Evolutionary conservation across 1,140 invertebrate genomes (phyloP).

Genomic region (Acyrthosiphon pisum): DNA sequence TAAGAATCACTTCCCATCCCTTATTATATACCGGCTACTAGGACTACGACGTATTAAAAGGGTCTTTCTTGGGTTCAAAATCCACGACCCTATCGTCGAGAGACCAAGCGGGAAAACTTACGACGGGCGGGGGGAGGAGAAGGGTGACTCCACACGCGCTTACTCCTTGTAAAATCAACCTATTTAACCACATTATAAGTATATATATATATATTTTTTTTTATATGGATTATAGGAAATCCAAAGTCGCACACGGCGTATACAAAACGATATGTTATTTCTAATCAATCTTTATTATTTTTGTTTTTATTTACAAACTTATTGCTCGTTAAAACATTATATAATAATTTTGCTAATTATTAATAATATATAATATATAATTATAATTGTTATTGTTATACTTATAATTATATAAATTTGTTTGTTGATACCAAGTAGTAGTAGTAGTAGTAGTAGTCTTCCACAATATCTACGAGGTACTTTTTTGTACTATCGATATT

Average conservation of each 20-base stretch:
- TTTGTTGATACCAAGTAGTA: constrained; percentile 51
- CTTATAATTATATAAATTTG: constrained; percentile 49
- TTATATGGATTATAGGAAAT: background rate
- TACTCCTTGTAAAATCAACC: background rate
- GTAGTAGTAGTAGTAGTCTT: constrained; percentile 52
- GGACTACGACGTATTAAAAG: constrained; percentile 47
- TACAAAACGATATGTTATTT: constrained; percentile 13
- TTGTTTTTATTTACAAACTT: constrained; percentile 55
- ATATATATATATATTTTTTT: no score
- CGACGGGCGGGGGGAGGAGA: background rate
- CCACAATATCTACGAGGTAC: constrained; percentile 55
- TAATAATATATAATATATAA: constrained; percentile 51
- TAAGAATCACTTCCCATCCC: constrained; percentile 52
- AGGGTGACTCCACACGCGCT: background rate
- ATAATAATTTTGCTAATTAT: constrained; percentile 52
- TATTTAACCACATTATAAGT: background rate
- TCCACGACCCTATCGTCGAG: constrained; percentile 1
- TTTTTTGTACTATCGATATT: constrained; percentile 57
- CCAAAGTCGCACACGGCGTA: background rate
- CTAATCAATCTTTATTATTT: constrained; percentile 57
- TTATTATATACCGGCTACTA: background rate
- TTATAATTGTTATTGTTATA: constrained; percentile 47
- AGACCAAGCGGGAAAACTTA: background rate
- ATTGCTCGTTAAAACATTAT: constrained; percentile 56
- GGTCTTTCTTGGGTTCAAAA: constrained; percentile 33